A percentile compares a stretch with the other conserved stretches of the same genome.
phyloP scores from a whole-genome alignment of 1,140 invertebrate genomes.

The Augochlora pura region DNA sequence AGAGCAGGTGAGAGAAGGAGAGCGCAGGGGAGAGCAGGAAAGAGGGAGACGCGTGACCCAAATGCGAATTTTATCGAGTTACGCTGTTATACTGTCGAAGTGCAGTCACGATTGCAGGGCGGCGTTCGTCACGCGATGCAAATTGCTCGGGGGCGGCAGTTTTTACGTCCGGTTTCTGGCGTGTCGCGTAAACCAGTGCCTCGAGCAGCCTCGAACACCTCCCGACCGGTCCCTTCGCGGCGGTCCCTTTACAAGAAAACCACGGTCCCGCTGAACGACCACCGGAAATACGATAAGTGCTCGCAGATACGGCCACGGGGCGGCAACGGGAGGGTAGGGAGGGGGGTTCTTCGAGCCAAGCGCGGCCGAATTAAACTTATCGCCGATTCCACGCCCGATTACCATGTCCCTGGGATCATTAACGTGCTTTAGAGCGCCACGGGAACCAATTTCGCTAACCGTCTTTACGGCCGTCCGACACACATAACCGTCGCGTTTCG shows the following conservation, averaged over 20 bases:
- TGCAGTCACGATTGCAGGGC: conserved; percentile 66
- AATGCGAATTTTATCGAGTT: conserved; percentile 74
- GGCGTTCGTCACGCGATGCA: conserved; percentile 70
- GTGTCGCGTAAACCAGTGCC: background rate
- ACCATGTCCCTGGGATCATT: conserved; percentile 13
- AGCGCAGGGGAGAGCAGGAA: background rate
- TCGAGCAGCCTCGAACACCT: background rate
- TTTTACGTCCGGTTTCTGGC: conserved; percentile 55
- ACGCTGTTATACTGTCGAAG: conserved; percentile 69
- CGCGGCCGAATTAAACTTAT: conserved; percentile 36
- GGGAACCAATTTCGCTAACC: conserved; percentile 15
- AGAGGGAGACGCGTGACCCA: conserved; percentile 68
- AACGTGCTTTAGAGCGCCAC: conserved; percentile 4
- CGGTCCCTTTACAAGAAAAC: conserved; percentile 1
- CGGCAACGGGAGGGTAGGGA: too few relatives aligned
- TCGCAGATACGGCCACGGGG: conserved; percentile 33
- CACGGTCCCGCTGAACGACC: conserved; percentile 36
- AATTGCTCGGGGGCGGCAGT: conserved; percentile 58
- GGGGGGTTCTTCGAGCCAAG: background rate
- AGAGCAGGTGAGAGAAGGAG: background rate
- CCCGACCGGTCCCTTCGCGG: background rate
- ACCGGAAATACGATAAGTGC: conserved; percentile 60
- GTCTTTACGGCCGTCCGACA: background rate
- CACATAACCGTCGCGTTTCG: too few relatives aligned
- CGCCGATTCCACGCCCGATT: conserved; percentile 33